These are phyloP conservation scores for Enteromius afrohamiltoni DNA, from an alignment of 2,797 vertebrate species.

Conservation along the genomic window DNA sequence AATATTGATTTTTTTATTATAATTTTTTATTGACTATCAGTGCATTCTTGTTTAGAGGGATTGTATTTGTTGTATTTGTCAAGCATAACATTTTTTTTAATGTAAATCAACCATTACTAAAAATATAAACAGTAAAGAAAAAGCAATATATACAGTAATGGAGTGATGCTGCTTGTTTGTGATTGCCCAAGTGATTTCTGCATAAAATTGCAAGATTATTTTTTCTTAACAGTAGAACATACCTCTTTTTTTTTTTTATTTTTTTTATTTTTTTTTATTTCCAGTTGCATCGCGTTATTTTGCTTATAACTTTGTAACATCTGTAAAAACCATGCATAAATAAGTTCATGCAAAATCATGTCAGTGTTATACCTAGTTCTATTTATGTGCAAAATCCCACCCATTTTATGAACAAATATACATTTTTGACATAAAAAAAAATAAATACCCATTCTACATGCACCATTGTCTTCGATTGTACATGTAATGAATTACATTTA, in stretches of 20 bases:
- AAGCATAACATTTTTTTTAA: too few relatives aligned
- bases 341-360: neutral
- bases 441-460: neutral
- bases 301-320: neutral
- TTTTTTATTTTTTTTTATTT: conserved; percentile 8
- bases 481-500: neutral
- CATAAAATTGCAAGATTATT: neutral
- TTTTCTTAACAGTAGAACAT: neutral
- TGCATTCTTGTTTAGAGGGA: neutral
- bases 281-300: neutral
- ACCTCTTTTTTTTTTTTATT: conserved; percentile 10
- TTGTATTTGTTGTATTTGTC: neutral
- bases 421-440: too few relatives aligned
- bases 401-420: too few relatives aligned
- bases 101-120: neutral
- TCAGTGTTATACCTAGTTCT: neutral
- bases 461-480: neutral
- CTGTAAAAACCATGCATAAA: neutral
- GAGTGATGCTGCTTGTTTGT: neutral
- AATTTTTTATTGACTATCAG: neutral
- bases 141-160: neutral
- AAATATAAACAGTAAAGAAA: neutral
- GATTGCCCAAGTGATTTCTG: neutral
- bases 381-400: neutral
- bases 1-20: neutral